Conservation (phyloP, 2,113 vertebrate genomes). For the Cyanoramphus novaezelandiae region DNA sequence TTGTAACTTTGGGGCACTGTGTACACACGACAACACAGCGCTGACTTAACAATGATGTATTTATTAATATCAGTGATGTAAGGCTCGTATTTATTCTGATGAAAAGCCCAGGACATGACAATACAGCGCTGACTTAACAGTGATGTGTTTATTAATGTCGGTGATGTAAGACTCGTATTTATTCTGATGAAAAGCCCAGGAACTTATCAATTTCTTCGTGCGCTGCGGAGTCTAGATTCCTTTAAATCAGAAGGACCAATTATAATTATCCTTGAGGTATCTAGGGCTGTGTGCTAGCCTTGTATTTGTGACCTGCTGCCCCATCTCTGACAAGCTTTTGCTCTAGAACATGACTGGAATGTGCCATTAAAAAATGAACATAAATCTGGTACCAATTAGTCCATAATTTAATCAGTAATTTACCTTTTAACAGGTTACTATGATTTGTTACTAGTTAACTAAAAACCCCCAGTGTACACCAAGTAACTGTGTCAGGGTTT, state of each 20-base stretch:
- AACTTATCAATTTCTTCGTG: background rate
- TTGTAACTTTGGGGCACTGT: slow-evolving; percentile 44
- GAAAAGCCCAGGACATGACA: background rate
- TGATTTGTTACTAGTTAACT: slow-evolving; percentile 57
- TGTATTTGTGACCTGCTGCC: background rate
- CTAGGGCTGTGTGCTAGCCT: background rate
- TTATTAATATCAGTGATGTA: slow-evolving; percentile 10
- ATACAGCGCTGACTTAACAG: background rate
- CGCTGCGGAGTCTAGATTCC: background rate
- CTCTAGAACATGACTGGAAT: background rate
- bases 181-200: background rate
- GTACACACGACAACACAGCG: background rate
- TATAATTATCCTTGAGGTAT: background rate
- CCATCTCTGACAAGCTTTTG: background rate
- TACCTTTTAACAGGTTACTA: slow-evolving; percentile 34
- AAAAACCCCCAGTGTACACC: background rate
- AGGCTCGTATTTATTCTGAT: background rate
- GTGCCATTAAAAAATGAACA: background rate
- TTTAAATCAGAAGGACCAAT: background rate
- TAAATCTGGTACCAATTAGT: background rate
- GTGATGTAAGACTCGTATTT: background rate
- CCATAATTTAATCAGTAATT: slow-evolving; percentile 45
- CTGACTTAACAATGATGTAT: slow-evolving; percentile 44
- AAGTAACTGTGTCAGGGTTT: background rate
- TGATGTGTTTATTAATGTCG: slow-evolving; percentile 25